Evolutionary conservation across 2,888 invertebrate genomes (phyloP).

Genomic region (Eilema griseolum): DNA sequence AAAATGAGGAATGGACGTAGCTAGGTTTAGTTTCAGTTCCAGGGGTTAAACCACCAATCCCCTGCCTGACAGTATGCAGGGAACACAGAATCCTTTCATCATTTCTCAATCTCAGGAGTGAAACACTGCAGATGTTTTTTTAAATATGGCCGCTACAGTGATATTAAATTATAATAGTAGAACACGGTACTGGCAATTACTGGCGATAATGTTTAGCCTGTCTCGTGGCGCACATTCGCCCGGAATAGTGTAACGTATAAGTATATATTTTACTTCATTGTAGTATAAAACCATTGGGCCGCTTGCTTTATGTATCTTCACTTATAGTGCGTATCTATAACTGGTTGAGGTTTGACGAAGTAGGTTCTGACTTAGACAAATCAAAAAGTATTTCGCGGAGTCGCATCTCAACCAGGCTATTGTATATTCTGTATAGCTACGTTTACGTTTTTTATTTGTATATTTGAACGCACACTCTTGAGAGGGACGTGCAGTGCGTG

Average conservation of each 20-base stretch:
- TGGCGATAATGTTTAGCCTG: neutral
- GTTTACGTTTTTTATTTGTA: neutral
- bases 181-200: neutral
- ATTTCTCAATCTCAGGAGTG: neutral
- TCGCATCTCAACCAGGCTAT: neutral
- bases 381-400: no score
- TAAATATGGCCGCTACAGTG: neutral
- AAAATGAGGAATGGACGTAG: neutral
- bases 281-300: neutral
- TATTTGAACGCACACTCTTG: neutral
- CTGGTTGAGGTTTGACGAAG: no score
- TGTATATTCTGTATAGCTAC: neutral
- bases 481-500: neutral
- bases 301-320: neutral
- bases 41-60: neutral
- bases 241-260: neutral
- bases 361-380: no score
- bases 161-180: neutral
- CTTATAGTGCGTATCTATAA: neutral
- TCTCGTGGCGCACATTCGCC: neutral
- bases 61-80: neutral
- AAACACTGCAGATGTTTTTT: neutral
- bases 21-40: neutral
- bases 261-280: neutral
- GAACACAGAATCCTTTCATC: neutral